Conservation (phyloP, 2,888 invertebrate species). For the Hofmannophila pseudospretella region DNA sequence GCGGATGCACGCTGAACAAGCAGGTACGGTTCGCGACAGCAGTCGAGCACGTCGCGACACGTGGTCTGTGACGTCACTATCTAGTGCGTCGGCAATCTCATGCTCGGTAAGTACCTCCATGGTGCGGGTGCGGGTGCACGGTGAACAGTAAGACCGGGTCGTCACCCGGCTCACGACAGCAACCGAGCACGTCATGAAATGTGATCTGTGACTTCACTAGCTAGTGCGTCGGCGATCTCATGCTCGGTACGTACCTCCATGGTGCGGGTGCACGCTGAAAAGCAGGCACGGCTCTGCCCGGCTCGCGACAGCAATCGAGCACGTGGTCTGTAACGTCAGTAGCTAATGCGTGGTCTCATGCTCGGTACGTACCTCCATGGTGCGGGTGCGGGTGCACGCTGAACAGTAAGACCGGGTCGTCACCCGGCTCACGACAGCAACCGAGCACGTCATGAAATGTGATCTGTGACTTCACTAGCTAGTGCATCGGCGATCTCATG, state of each 20-base stretch:
- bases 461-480: slow-evolving; percentile 81
- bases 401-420: slow-evolving; percentile 79
- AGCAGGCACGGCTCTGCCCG: no score
- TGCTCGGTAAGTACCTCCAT: slow-evolving; percentile 66
- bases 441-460: slow-evolving; percentile 81
- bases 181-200: slow-evolving; percentile 80
- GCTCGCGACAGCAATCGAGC: no score
- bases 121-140: slow-evolving; percentile 74
- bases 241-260: no score
- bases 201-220: slow-evolving; percentile 82
- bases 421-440: slow-evolving; percentile 82
- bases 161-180: slow-evolving; percentile 82
- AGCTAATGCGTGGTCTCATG: no score
- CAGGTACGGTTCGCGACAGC: no score
- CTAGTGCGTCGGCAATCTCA: no score
- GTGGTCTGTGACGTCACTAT: no score
- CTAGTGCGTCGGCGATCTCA: no score
- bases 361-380: slow-evolving; percentile 66
- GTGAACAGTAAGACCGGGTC: slow-evolving; percentile 79
- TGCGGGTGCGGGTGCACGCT: slow-evolving; percentile 77
- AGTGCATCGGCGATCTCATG: slow-evolving; percentile 75
- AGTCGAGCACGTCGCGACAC: slow-evolving; percentile 80
- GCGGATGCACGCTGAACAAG: no score
- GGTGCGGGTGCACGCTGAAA: no score
- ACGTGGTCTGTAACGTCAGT: no score